A percentile compares a stretch with the other conserved stretches of the same genome.
phyloP scores from a whole-genome alignment of 2,888 invertebrate species.

The Tinea semifulvella region DNA sequence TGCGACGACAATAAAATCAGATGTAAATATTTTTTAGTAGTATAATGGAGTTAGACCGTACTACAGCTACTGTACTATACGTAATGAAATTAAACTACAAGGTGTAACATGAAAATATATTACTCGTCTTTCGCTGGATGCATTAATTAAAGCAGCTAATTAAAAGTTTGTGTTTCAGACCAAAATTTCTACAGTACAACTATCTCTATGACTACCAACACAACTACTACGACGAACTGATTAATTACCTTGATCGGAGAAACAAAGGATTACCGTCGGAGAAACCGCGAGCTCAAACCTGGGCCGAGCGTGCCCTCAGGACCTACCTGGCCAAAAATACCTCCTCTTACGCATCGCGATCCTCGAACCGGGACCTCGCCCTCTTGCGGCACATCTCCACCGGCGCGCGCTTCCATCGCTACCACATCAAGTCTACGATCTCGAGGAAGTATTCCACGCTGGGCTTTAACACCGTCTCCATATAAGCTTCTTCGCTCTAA shows the following conservation, averaged over 20 bases:
- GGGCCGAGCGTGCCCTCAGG: conserved; percentile 84
- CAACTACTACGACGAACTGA: conserved; percentile 88
- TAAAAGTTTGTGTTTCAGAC: conserved; percentile 55
- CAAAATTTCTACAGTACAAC: conserved; percentile 81
- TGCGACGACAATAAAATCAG: too few species aligned
- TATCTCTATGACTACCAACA: conserved; percentile 86
- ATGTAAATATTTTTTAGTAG: too few species aligned
- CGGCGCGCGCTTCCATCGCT: conserved; percentile 75
- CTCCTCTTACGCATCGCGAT: conserved; percentile 73
- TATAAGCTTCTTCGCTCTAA: conserved; percentile 57
- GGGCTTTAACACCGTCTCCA: conserved; percentile 58
- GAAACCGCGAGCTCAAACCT: conserved; percentile 81
- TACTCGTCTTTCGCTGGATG: conserved; percentile 12
- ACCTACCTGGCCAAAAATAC: conserved; percentile 74
- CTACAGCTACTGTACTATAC: too few species aligned
- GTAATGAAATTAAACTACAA: too few species aligned
- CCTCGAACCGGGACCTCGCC: conserved; percentile 65
- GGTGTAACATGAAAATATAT: conserved; percentile 9
- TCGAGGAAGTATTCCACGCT: conserved; percentile 75
- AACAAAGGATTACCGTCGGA: conserved; percentile 75
- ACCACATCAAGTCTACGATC: conserved; percentile 79
- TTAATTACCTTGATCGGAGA: conserved; percentile 82
- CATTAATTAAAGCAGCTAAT: conserved; percentile 25
- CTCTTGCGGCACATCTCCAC: conserved; percentile 71
- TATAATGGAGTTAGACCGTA: too few species aligned